Percentiles rank a stretch among this genome's conserved stretches.
phyloP scores from a whole-genome alignment of 2,888 invertebrate species.

The Ommatoiulus sabulosus region DNA sequence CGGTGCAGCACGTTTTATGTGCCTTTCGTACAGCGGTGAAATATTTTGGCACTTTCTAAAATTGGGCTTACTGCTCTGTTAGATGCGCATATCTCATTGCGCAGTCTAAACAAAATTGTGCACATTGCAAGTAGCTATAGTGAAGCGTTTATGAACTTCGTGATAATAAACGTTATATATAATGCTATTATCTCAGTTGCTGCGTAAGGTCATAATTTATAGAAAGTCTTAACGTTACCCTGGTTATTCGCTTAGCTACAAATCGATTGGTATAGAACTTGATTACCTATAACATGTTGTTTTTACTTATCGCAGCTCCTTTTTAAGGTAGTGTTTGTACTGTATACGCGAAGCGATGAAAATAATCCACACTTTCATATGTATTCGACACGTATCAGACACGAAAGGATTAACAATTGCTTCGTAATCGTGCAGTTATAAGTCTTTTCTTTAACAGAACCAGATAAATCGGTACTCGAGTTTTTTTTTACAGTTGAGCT shows the following conservation, averaged over 20 bases:
- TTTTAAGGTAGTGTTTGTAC: not conserved
- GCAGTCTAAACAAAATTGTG: not conserved
- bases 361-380: no score
- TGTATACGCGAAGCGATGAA: not conserved
- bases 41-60: constrained; percentile 46
- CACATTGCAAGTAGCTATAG: constrained; percentile 25
- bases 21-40: not conserved
- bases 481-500: no score
- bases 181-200: not conserved
- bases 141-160: constrained; percentile 10
- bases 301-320: not conserved
- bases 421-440: no score
- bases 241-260: not conserved
- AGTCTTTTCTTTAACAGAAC: no score
- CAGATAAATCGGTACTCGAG: no score
- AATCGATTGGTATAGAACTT: not conserved
- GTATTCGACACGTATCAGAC: no score
- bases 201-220: constrained; percentile 17
- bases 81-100: constrained; percentile 4
- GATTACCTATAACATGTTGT: not conserved
- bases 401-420: no score
- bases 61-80: constrained; percentile 29
- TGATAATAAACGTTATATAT: constrained; percentile 34
- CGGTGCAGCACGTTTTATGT: constrained; percentile 22
- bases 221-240: not conserved